These are phyloP conservation scores for Drosophila neonasuta DNA, from an alignment of 2,888 invertebrate genomes.

Conservation along the genomic window DNA sequence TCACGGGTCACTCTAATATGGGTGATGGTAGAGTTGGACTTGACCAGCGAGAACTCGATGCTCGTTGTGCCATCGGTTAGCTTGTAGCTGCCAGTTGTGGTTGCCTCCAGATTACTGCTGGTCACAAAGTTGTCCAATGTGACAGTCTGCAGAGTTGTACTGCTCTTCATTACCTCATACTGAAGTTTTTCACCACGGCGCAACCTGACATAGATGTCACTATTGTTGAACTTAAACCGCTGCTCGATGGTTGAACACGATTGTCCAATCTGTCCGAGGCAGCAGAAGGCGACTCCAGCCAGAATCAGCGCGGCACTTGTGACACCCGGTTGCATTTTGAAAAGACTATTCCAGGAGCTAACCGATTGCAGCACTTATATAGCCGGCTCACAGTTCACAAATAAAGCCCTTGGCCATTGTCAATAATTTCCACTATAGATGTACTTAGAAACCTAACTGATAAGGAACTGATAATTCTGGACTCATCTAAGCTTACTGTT, in stretches of 20 bases:
- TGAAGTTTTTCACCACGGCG: constrained; percentile 72
- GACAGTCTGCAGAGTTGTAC: constrained; percentile 66
- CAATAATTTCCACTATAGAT: constrained; percentile 31
- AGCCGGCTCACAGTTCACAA: constrained; percentile 17
- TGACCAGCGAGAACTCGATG: constrained; percentile 71
- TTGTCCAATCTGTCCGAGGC: constrained; percentile 36
- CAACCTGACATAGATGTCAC: constrained; percentile 71
- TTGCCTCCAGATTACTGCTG: constrained; percentile 58
- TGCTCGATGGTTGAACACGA: constrained; percentile 71
- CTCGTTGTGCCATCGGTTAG: constrained; percentile 59
- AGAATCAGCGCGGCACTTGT: constrained; percentile 31
- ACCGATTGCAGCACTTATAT: constrained; percentile 22
- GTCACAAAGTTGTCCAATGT: constrained; percentile 77
- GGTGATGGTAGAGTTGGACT: constrained; percentile 58
- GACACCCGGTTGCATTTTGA: constrained; percentile 27
- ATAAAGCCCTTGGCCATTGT: constrained; percentile 46
- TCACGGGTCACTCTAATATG: constrained; percentile 74
- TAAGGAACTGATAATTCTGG: constrained; percentile 40
- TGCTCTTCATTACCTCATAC: constrained; percentile 77
- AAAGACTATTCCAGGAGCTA: constrained; percentile 16
- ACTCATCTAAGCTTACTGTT: constrained; percentile 5
- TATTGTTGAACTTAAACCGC: constrained; percentile 72
- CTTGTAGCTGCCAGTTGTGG: constrained; percentile 61
- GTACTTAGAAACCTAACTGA: constrained; percentile 35
- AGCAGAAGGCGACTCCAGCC: constrained; percentile 22